Percentiles rank a stretch among this genome's conserved stretches.
These are phyloP conservation scores for Glomeris maerens DNA, from an alignment of 1,140 invertebrate genomes.

Conservation along the genomic window DNA sequence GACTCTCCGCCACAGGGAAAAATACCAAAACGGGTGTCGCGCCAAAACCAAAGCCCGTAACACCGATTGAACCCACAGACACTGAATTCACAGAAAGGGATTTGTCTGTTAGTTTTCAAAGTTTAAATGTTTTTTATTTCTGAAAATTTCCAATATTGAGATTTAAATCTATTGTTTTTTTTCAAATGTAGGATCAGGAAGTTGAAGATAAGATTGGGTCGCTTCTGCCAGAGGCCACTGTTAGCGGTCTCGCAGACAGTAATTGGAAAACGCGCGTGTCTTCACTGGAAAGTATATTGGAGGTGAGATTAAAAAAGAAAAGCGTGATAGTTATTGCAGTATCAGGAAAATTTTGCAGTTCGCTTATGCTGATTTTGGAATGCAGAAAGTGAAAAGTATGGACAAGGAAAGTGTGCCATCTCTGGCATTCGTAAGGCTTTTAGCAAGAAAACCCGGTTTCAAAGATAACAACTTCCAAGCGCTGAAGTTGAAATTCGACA, in stretches of 20 bases:
- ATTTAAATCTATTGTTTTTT: conserved; percentile 2
- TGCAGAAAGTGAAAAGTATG: conserved; percentile 41
- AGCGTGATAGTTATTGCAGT: too few relatives aligned
- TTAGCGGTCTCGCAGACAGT: conserved; percentile 52
- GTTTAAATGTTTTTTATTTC: conserved; percentile 6
- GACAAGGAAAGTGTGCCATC: conserved; percentile 47
- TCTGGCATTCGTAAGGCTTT: conserved; percentile 55
- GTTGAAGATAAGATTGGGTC: conserved; percentile 50
- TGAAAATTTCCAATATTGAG: too few relatives aligned
- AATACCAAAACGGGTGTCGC: too few relatives aligned
- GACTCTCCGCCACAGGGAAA: too few relatives aligned
- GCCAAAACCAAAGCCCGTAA: too few relatives aligned
- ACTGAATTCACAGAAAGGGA: conserved; percentile 30
- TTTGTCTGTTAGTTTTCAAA: conserved; percentile 19
- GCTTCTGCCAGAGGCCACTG: conserved; percentile 43
- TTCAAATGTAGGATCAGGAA: conserved; percentile 40
- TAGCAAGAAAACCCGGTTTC: conserved; percentile 75
- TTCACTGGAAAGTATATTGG: conserved; percentile 54
- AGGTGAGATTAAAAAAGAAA: too few relatives aligned
- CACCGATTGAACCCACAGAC: conserved; percentile 28
- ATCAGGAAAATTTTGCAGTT: too few relatives aligned
- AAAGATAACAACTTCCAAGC: conserved; percentile 91
- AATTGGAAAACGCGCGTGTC: conserved; percentile 78
- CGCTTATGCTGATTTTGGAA: too few relatives aligned
- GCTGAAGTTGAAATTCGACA: conserved; percentile 64